Evolutionary conservation across 2,113 vertebrate species (phyloP).

Genomic region (Beaufortia kweichowensis): DNA sequence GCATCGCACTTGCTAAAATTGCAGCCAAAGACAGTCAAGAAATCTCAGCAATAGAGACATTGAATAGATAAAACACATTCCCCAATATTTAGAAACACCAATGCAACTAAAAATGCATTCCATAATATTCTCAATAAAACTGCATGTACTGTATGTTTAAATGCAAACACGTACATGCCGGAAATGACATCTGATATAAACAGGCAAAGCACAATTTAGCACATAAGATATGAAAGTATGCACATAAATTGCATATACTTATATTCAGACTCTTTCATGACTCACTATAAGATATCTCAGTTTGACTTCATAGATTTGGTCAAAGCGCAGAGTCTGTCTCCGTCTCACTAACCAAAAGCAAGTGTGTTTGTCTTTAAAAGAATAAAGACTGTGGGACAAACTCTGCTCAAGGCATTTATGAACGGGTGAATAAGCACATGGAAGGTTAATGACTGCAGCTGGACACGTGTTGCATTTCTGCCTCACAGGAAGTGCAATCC

Average conservation of each 20-base stretch:
- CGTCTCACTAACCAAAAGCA: background rate
- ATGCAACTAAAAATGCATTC: background rate
- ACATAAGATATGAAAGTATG: background rate
- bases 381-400: constrained; percentile 25
- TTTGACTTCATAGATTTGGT: too few relatives aligned
- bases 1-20: constrained; percentile 71
- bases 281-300: background rate
- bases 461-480: background rate
- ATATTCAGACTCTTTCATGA: background rate
- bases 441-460: background rate
- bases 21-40: constrained; percentile 67
- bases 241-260: too few relatives aligned
- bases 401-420: background rate
- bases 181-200: background rate
- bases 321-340: background rate
- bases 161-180: constrained; percentile 27
- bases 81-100: constrained; percentile 39
- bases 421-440: background rate
- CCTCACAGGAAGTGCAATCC: constrained; percentile 14
- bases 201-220: background rate
- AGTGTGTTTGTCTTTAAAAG: background rate
- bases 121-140: constrained; percentile 15
- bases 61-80: constrained; percentile 40
- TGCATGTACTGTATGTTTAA: background rate
- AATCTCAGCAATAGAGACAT: constrained; percentile 48